Evolutionary conservation across 1,140 invertebrate species (phyloP).

Genomic region (Ceratosolen solmsi): DNA sequence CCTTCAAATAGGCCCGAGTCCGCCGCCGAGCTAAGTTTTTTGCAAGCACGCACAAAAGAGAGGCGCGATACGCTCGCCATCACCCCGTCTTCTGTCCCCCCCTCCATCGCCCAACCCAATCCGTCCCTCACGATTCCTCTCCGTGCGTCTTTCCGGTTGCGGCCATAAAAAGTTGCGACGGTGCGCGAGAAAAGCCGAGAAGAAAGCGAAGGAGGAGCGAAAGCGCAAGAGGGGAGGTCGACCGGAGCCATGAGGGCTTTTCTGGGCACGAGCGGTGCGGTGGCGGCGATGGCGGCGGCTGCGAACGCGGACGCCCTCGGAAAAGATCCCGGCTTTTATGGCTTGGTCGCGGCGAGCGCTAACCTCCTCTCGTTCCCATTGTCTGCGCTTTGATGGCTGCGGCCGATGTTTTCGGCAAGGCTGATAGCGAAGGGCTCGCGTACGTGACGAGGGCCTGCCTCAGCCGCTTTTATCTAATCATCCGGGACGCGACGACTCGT

Average conservation of each 20-base stretch:
- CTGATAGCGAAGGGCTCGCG: slow-evolving; percentile 52
- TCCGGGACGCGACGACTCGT: not conserved
- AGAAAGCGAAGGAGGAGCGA: not conserved
- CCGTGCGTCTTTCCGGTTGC: not conserved
- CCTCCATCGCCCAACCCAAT: too few species aligned
- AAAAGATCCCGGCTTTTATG: slow-evolving; percentile 24
- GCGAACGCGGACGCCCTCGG: not conserved
- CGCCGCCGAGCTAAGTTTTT: not conserved
- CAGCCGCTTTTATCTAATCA: not conserved
- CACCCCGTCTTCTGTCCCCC: not conserved
- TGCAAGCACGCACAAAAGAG: not conserved
- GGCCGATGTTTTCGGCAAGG: slow-evolving; percentile 59
- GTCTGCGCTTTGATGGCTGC: slow-evolving; percentile 39
- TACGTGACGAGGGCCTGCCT: slow-evolving; percentile 2
- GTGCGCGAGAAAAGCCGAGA: not conserved
- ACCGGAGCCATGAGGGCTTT: not conserved
- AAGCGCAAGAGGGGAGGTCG: not conserved
- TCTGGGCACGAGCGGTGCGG: not conserved
- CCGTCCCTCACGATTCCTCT: too few species aligned
- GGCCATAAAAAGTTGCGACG: not conserved
- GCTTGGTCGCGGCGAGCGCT: too few species aligned
- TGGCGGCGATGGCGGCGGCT: not conserved
- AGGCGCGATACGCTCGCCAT: not conserved
- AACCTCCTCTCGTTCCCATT: slow-evolving; percentile 14
- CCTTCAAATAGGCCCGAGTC: slow-evolving; percentile 2